Base-by-base conservation (phyloP, 2,888 invertebrate species). In the Apamea monoglypha region DNA sequence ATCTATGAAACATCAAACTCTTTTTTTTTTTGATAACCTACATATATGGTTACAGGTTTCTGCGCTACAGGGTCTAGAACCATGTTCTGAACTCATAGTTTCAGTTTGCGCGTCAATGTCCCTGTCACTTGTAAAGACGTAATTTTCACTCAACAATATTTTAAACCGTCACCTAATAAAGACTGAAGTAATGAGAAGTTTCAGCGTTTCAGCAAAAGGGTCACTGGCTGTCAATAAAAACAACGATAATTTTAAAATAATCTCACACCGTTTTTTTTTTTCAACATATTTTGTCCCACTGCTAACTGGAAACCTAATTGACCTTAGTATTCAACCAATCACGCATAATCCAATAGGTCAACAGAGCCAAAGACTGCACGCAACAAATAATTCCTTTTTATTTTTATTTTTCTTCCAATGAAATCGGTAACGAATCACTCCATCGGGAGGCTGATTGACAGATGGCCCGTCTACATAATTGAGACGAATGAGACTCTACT, bases 401-500 rank as follows among this genome's bases (percentile, higher is more conserved):
- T n/a, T n/a, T 84, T 88, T 89, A 87, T 90, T 92, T 90, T 87
- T 89, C 90, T 89, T 83, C 87, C 89, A 90, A 90, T 91, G 90
- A 91, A 92, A 94, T 94, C 92, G 91, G 93, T 94, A 94, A 94
- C 95, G 94, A 95, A 96, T 96, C 95, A 95, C 95, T 94, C 96
- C 95, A 89, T 84, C 89, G 96, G 95, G 96, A 95, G 89, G 80
- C 92, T 95, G 96, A 96, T 96, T 96, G 96, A 96, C 96, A 96
- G 96, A 96, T 96, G 92, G 95, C 93, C 96, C 93, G 96, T 96
- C 96, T 91, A 81, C 86, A 92, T 96, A 96, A 96, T 96, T 96
- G 96, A 96, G 96, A 96, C 92, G 95, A 94, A 96, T 96, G 95
- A 89, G 94, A 92, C 88, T 91, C 91, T 90, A 92, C 92, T 92